phyloP scores from a whole-genome alignment of 2,888 invertebrate species.

The Campoletis raptor region DNA sequence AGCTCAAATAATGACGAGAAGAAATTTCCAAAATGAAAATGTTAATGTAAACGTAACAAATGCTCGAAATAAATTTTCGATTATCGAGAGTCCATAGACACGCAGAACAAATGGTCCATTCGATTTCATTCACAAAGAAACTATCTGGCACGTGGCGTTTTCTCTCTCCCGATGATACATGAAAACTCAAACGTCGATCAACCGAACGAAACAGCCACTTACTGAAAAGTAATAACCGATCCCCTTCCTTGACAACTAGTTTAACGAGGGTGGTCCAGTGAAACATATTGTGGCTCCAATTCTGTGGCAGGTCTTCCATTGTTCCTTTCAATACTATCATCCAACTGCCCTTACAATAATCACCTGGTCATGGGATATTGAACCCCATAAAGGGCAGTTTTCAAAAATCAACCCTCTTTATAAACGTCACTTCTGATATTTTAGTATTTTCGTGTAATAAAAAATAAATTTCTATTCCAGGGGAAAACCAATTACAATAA shows the following conservation, averaged over 20 bases:
- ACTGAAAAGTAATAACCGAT: conserved; percentile 37
- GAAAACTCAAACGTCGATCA: conserved; percentile 37
- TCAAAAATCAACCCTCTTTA: conserved; percentile 26
- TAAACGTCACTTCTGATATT: conserved; percentile 61
- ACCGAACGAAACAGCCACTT: conserved; percentile 25
- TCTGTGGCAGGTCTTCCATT: conserved; percentile 70
- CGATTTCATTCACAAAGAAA: conserved; percentile 17
- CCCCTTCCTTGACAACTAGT: conserved; percentile 21
- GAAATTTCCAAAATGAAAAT: neutral
- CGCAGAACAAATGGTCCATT: conserved; percentile 48
- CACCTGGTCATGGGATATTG: conserved; percentile 78
- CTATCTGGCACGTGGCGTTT: conserved; percentile 46
- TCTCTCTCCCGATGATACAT: conserved; percentile 12
- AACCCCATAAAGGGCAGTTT: conserved; percentile 70
- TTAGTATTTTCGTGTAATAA: conserved; percentile 8
- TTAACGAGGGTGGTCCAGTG: conserved; percentile 25
- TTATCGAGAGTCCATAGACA: conserved; percentile 44
- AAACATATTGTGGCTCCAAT: conserved; percentile 58
- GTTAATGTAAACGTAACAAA: neutral
- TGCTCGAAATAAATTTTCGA: conserved; percentile 43
- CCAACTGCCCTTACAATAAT: conserved; percentile 70
- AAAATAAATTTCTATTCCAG: neutral
- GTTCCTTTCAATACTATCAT: conserved; percentile 68
- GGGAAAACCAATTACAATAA: neutral
- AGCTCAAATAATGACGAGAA: neutral